A percentile compares a stretch with the other conserved stretches of the same genome.
phyloP scores from a whole-genome alignment of 2,888 invertebrate species.

The Cerastoderma edule region DNA sequence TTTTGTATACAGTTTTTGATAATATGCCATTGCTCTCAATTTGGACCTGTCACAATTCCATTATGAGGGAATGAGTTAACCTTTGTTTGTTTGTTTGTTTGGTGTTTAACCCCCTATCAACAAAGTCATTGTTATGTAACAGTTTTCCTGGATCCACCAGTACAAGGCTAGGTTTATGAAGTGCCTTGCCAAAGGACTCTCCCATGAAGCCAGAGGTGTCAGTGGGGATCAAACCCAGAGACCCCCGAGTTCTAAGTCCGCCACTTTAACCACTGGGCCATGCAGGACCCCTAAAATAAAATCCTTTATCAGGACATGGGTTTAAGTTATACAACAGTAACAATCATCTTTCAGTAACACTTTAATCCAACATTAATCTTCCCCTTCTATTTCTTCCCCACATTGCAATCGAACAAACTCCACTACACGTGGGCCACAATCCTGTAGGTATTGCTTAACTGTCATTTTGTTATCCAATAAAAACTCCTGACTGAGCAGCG shows the following conservation, averaged over 20 bases:
- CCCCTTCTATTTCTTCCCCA: constrained; percentile 86
- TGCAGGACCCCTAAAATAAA: background rate
- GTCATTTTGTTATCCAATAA: constrained; percentile 90
- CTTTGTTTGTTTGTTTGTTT: no score
- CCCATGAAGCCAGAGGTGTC: no score
- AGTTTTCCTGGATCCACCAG: no score
- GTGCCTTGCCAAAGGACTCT: no score
- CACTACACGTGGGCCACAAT: constrained; percentile 86
- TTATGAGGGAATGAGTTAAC: no score
- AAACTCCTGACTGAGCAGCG: constrained; percentile 94
- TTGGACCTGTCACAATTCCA: no score
- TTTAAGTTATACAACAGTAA: background rate
- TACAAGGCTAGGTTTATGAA: no score
- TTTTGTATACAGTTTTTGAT: no score
- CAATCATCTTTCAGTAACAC: background rate
- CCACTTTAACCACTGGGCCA: background rate
- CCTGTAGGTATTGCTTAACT: constrained; percentile 89
- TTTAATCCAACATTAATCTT: constrained; percentile 2
- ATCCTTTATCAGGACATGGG: background rate
- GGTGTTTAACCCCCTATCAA: no score
- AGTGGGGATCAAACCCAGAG: no score
- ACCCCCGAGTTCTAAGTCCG: constrained; percentile 3
- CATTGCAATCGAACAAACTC: constrained; percentile 95
- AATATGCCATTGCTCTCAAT: no score
- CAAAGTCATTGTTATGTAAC: no score